These are phyloP conservation scores for Drosophila serrata DNA, from an alignment of 1,140 invertebrate genomes.

Conservation along the genomic window DNA sequence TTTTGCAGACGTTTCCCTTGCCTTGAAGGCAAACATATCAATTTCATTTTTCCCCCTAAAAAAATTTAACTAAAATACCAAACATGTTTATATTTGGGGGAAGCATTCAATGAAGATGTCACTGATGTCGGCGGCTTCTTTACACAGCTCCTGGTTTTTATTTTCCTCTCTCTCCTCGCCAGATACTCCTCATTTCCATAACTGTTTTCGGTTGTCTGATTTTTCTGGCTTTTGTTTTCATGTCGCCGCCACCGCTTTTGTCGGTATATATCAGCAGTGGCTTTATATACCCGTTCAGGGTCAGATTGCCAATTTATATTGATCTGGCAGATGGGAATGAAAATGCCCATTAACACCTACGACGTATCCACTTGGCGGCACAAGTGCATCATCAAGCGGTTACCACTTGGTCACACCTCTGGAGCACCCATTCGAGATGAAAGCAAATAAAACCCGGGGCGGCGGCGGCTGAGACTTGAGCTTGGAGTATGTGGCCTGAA, in stretches of 20 bases:
- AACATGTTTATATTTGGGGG: slow-evolving; percentile 48
- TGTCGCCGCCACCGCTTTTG: slow-evolving; percentile 50
- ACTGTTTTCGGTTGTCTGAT: slow-evolving; percentile 63
- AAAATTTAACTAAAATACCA: slow-evolving; percentile 75
- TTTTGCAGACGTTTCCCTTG: neutral
- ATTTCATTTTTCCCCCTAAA: slow-evolving; percentile 45
- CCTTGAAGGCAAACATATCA: slow-evolving; percentile 16
- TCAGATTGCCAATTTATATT: slow-evolving; percentile 76
- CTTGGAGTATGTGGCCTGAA: slow-evolving; percentile 42
- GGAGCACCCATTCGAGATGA: slow-evolving; percentile 46
- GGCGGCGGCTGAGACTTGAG: slow-evolving; percentile 28
- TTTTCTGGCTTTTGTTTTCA: slow-evolving; percentile 34
- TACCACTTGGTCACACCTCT: slow-evolving; percentile 57
- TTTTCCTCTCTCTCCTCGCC: slow-evolving; percentile 5
- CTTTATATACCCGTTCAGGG: slow-evolving; percentile 48
- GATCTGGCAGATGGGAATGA: slow-evolving; percentile 34
- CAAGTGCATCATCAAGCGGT: slow-evolving; percentile 41
- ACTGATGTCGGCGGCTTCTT: slow-evolving; percentile 44
- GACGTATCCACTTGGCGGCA: slow-evolving; percentile 12
- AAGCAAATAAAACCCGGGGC: slow-evolving; percentile 41
- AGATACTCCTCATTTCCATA: slow-evolving; percentile 68
- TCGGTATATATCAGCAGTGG: slow-evolving; percentile 5
- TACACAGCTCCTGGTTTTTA: slow-evolving; percentile 17
- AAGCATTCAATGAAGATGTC: slow-evolving; percentile 26
- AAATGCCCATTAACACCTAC: slow-evolving; percentile 62